These are phyloP conservation scores for Oostethus manadensis DNA, from an alignment of 2,113 vertebrate species.

Conservation along the genomic window DNA sequence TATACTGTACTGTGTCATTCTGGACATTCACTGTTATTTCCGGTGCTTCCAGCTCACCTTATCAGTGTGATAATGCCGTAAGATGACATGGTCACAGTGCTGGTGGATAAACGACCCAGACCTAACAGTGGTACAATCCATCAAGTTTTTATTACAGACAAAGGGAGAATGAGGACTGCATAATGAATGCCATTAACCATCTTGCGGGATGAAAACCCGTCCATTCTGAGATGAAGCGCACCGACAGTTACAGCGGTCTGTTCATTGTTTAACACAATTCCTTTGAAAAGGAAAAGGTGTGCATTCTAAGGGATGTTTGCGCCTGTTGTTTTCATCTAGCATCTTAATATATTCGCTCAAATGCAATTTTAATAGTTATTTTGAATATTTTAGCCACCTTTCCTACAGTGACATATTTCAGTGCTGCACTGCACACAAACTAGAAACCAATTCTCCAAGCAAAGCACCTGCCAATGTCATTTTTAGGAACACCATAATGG, in stretches of 20 bases:
- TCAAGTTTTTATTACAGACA: not conserved
- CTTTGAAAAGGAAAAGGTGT: not conserved
- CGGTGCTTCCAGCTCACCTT: not conserved
- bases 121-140: not conserved
- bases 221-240: slow-evolving; percentile 4
- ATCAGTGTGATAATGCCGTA: not conserved
- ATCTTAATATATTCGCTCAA: not conserved
- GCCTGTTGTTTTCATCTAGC: not conserved
- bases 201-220: slow-evolving; percentile 9
- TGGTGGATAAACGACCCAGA: not conserved
- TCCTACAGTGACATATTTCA: slow-evolving; percentile 29
- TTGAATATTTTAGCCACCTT: slow-evolving; percentile 23
- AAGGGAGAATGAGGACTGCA: not conserved
- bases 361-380: slow-evolving; percentile 1
- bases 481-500: slow-evolving; percentile 39
- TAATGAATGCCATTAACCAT: slow-evolving; percentile 18
- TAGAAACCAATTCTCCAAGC: slow-evolving; percentile 24
- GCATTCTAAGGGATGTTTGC: not conserved
- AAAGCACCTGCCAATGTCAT: slow-evolving; percentile 49
- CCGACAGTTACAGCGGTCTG: not conserved
- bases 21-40: not conserved
- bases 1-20: too few relatives aligned
- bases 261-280: not conserved
- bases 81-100: not conserved
- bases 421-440: slow-evolving; percentile 8